Conservation (phyloP, 1,140 invertebrate genomes). For the Camponotus floridanus region DNA sequence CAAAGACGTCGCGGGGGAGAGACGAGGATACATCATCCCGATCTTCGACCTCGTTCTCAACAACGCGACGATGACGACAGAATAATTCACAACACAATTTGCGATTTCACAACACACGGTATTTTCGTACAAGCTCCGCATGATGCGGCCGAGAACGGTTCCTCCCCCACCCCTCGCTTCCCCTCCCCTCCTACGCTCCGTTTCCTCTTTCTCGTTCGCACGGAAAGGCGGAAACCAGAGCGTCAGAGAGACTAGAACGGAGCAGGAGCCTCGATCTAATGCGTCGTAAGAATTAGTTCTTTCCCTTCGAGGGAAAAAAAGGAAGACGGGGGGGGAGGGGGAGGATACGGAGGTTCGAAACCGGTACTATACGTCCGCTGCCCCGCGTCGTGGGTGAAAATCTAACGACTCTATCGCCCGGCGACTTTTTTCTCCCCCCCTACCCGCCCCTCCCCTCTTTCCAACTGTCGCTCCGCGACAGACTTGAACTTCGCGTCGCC, state of each 20-base stretch:
- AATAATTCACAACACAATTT: conserved; percentile 8
- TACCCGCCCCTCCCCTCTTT: too few species aligned
- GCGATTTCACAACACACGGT: conserved; percentile 36
- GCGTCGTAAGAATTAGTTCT: background rate
- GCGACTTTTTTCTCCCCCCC: too few species aligned
- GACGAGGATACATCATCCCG: background rate
- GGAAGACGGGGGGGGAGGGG: too few species aligned
- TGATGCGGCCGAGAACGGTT: background rate
- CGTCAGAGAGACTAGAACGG: background rate
- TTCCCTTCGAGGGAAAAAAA: background rate
- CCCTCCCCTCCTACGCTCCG: too few species aligned
- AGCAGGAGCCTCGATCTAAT: background rate
- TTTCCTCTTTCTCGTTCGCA: conserved; percentile 14
- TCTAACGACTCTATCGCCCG: background rate
- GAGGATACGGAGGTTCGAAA: background rate
- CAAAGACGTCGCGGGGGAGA: background rate
- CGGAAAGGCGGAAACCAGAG: background rate
- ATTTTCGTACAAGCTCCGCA: conserved; percentile 43
- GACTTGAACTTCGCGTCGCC: background rate
- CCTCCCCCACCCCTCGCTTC: too few species aligned
- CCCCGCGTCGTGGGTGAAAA: background rate
- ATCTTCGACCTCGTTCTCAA: background rate
- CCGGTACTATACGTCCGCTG: background rate
- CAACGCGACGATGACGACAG: background rate
- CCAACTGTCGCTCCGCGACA: too few species aligned